Conservation (phyloP, 2,113 vertebrate species). For the Microtus richardsoni region DNA sequence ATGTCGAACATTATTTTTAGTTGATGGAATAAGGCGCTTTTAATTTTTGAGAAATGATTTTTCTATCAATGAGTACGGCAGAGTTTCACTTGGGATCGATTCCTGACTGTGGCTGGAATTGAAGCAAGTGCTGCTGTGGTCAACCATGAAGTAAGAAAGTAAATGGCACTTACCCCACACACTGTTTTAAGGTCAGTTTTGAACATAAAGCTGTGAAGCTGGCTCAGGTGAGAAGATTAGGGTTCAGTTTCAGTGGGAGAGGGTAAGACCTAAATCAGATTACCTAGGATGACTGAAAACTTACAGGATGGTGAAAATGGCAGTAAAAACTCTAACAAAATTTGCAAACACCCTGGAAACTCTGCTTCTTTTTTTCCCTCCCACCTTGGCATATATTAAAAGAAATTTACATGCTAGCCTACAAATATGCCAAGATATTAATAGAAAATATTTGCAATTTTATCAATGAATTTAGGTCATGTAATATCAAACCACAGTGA, state of each 20-base stretch:
- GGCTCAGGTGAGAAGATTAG: conserved; percentile 12
- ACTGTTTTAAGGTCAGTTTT: not conserved
- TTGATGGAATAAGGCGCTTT: not conserved
- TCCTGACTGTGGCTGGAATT: not conserved
- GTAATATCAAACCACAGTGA: not conserved
- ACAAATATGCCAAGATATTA: not conserved
- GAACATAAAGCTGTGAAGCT: conserved; percentile 29
- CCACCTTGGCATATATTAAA: not conserved
- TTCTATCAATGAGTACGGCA: not conserved
- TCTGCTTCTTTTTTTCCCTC: not conserved
- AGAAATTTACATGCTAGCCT: not conserved
- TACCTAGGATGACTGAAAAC: not conserved
- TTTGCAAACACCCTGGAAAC: not conserved
- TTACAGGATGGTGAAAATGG: not conserved
- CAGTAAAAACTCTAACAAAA: conserved; percentile 41
- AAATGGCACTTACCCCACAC: not conserved
- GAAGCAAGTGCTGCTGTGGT: not conserved
- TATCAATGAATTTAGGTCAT: conserved; percentile 19
- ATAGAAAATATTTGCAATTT: not conserved
- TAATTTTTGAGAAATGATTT: conserved; percentile 17
- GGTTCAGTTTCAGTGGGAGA: not conserved
- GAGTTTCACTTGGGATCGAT: not conserved
- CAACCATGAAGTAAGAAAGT: not conserved
- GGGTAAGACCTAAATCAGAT: not conserved
- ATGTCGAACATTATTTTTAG: not conserved